Base-by-base conservation (phyloP, 2,888 invertebrate species). In the Sphaerophoria rueppellii region DNA sequence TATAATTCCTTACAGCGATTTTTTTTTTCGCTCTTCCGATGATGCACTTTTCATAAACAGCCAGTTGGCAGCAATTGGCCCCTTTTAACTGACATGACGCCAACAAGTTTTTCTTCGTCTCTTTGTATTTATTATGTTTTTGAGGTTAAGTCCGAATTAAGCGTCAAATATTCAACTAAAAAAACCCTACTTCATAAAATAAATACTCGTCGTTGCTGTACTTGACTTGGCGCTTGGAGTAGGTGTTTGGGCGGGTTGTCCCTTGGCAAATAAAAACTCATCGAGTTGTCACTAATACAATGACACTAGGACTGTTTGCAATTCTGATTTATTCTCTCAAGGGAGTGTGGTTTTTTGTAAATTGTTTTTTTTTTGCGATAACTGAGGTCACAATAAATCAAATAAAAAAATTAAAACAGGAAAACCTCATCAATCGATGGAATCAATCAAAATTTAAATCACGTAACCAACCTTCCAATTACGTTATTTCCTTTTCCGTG, bases 111-210 rank as follows among this genome's bases (percentile, higher is more conserved):
- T 16, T 4, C n/a, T 3, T 16, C 16, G 14, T 58, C 14, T 2
- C 34, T 34, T 57, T 40, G 16, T 40, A 74, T 24, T 16, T 43
- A 7, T 6, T 34, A 14, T 57, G 6, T 16, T 40, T 79, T 81
- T 77, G 1, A 67, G 75, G 81, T 71, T 69, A 73, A 82, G 69
- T 24, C 76, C 57, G 55, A 72, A 50, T 82, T 77, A 69, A 60
- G 61, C 6, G 16, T 4, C 11, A 43, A 73, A 69, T 6, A 61
- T 37, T 58, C 65, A 60, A 52, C 52, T 58, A 65, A 40, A 9
- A 35, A 73, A 32, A 65, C 40, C 46, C 67, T 61, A 61, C 34
- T 69, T 67, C n/a, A 35, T 35, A 40, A 40, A 40, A 40, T 40
- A 40, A 7, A 40, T 40, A 43, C 43, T 11, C 12, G 9, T 43